Evolutionary conservation across 2,113 vertebrate species (phyloP), one percentile per base, ranked within the genome.

Genomic region (Bagarius yarrelli): DNA sequence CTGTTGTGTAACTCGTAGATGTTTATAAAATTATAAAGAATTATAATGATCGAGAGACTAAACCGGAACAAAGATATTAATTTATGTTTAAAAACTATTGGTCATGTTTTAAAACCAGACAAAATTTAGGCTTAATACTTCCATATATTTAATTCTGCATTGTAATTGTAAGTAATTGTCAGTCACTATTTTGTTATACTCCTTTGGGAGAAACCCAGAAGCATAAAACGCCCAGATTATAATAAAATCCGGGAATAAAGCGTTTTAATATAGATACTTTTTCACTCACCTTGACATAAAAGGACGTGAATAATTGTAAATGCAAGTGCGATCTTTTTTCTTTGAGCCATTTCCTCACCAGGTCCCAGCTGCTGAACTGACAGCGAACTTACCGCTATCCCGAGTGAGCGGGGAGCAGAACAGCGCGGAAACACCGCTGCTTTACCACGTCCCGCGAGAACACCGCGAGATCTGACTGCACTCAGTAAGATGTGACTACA

Each of bases 281-380:
- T 0, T 36, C 40, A 89, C 91, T 91, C 87, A 92, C 92, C 91
- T 91, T 88, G 78, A 82, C 88, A 89, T 83, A 71, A 57, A 72
- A 91, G 84, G 53, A 89, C 5, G 81, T 88, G 57, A n/a, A 92
- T 87, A 84, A 87, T 88, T n/a, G 79, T 66, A 56, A 92, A 80
- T 56, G 88, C 75, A 80, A 78, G 81, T 23, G 61, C 63, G 53
- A 60, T 55, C 82, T 83, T 76, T 78, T 83, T 76, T 78, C 76
- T 80, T 74, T 71, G 79, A 86, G 85, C 86, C 92, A 93, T 93
- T 84, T 79, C 11, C 76, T 64, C 83, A 25, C 21, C 55, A 30
- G 87, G 79, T 82, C 82, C 80, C 76, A 55, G 57, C 79, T 23
- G 79, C 70, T 53, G 79, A 34, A 21, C 73, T 15, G 19, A 18